These are phyloP conservation scores for Nymphicus hollandicus DNA, from an alignment of 2,113 vertebrate genomes.

Conservation along the genomic window DNA sequence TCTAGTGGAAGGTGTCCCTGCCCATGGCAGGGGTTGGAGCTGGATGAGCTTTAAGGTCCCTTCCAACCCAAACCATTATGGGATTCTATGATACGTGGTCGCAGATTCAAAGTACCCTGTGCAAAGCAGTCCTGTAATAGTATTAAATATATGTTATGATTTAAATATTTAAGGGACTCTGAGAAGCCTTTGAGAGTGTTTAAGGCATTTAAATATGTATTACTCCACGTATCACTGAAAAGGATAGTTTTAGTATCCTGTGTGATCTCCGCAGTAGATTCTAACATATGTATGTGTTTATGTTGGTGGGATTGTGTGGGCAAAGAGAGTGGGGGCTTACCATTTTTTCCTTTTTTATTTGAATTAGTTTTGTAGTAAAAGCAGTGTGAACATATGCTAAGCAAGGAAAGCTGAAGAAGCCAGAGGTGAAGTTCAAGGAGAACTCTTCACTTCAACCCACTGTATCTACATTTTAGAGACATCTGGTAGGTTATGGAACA, in stretches of 20 bases:
- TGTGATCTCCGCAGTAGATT: not conserved
- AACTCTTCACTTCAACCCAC: not conserved
- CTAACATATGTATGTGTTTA: not conserved
- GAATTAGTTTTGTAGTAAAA: not conserved
- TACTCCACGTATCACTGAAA: not conserved
- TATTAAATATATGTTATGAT: not conserved
- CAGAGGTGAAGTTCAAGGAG: not conserved
- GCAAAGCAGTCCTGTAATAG: not conserved
- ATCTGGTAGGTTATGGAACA: not conserved
- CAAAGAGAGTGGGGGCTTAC: not conserved
- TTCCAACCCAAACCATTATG: not conserved
- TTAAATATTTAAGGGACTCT: not conserved
- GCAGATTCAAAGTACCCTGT: not conserved
- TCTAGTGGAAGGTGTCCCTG: not conserved
- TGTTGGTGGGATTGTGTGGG: not conserved
- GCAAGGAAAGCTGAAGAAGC: not conserved
- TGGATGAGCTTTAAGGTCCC: not conserved
- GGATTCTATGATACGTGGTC: not conserved
- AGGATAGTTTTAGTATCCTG: not conserved
- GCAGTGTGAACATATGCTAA: not conserved
- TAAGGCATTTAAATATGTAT: not conserved
- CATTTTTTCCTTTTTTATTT: not conserved
- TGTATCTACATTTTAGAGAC: not conserved
- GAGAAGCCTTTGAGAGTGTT: not conserved
- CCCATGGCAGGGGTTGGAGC: not conserved